Percentiles rank a stretch among this genome's conserved stretches.
Evolutionary conservation across 30 jellyfish, hydroid and myxozoan genomes (phyloP).

Genomic region (Nemopilema nomurai): DNA sequence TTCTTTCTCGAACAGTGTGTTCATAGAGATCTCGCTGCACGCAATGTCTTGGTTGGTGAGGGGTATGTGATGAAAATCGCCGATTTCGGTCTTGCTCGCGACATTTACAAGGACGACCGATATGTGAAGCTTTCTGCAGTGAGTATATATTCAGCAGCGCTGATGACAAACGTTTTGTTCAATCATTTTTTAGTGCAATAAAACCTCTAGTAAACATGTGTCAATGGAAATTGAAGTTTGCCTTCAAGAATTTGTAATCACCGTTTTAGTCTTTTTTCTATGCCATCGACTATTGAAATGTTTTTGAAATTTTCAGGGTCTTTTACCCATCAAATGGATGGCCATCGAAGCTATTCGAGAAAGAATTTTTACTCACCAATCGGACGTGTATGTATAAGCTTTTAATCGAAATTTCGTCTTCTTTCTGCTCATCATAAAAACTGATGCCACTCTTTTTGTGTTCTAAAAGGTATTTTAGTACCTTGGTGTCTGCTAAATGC

Average conservation of each 20-base stretch:
- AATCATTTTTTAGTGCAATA: too few species aligned
- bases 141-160: conserved; percentile 20
- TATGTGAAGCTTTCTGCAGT: conserved; percentile 93
- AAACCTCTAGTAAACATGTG: too few species aligned
- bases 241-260: too few species aligned
- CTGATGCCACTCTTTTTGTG: too few species aligned
- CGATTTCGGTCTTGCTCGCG: conserved; percentile 98
- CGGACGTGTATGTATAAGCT: conserved; percentile 86
- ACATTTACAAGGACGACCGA: conserved; percentile 93
- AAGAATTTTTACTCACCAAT: conserved; percentile 82
- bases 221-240: too few species aligned
- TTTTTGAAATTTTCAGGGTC: conserved; percentile 52
- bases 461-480: too few species aligned
- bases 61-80: conserved; percentile 93
- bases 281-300: not conserved
- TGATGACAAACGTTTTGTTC: too few species aligned
- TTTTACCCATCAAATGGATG: conserved; percentile 97
- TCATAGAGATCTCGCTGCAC: conserved; percentile 99
- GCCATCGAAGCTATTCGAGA: conserved; percentile 88
- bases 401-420: not conserved
- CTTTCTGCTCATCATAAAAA: too few species aligned
- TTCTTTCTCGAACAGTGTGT: conserved; percentile 75
- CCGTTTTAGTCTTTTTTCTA: too few species aligned
- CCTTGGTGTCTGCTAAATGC: too few species aligned
- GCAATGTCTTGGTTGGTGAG: conserved; percentile 96